Conservation (phyloP, 1,140 invertebrate genomes). For the Argopecten irradians region DNA sequence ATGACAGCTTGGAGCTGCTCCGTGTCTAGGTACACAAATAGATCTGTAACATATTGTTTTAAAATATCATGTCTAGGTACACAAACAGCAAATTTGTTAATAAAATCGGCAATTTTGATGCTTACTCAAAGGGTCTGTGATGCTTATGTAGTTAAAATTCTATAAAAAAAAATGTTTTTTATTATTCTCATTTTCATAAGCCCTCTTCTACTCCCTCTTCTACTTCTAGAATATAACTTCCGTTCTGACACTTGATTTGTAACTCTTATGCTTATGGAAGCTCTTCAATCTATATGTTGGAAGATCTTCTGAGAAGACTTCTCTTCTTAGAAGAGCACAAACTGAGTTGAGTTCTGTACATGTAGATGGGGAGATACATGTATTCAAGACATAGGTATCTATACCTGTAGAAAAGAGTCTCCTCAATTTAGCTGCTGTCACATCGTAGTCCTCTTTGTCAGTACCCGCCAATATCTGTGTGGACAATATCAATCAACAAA, state of each 20-base stretch:
- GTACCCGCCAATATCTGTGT: slow-evolving; percentile 42
- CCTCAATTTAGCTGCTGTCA: slow-evolving; percentile 29
- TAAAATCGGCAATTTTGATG: too few relatives aligned
- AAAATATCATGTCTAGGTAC: too few relatives aligned
- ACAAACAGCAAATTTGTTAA: too few relatives aligned
- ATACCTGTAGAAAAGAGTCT: slow-evolving; percentile 42
- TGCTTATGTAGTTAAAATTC: not conserved
- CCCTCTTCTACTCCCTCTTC: not conserved
- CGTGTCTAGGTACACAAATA: slow-evolving; percentile 39
- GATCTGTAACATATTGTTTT: slow-evolving; percentile 28
- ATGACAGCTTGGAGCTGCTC: slow-evolving; percentile 44
- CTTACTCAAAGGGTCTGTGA: too few relatives aligned
- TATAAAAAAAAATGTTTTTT: not conserved
- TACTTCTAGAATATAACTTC: too few relatives aligned
- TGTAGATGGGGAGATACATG: too few relatives aligned
- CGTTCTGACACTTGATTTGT: too few relatives aligned
- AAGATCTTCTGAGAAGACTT: too few relatives aligned
- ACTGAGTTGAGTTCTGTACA: not conserved
- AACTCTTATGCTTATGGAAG: too few relatives aligned
- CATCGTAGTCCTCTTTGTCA: slow-evolving; percentile 36
- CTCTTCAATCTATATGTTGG: too few relatives aligned
- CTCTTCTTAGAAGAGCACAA: too few relatives aligned
- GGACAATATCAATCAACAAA: not conserved
- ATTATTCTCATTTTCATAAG: not conserved
- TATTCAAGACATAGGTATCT: too few relatives aligned